phyloP scores from a whole-genome alignment of 2,888 invertebrate species.

The Drosophila picticornis region DNA sequence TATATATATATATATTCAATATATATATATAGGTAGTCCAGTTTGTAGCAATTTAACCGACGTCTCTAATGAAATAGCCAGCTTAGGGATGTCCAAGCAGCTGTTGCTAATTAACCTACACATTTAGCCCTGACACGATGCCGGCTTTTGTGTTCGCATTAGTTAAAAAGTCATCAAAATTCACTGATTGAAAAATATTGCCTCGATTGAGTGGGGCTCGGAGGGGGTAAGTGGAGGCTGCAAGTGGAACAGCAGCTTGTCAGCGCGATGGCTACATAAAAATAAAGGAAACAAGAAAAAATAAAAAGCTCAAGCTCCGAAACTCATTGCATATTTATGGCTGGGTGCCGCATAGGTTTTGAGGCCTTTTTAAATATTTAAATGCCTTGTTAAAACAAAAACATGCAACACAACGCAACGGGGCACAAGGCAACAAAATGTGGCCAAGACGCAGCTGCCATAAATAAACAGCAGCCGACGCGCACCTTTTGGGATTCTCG shows the following conservation, averaged over 20 bases:
- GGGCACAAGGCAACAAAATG: slow-evolving; percentile 34
- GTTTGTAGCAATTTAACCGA: slow-evolving; percentile 38
- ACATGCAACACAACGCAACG: slow-evolving; percentile 28
- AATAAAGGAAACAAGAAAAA: not conserved
- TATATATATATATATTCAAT: not conserved
- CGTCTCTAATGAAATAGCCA: slow-evolving; percentile 52
- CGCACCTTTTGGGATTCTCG: slow-evolving; percentile 45
- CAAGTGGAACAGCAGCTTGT: slow-evolving; percentile 11
- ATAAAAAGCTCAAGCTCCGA: slow-evolving; percentile 11
- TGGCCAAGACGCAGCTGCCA: slow-evolving; percentile 64
- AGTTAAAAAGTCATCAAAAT: slow-evolving; percentile 75
- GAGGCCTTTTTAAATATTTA: slow-evolving; percentile 73
- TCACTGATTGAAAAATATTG: slow-evolving; percentile 69
- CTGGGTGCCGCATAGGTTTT: slow-evolving; percentile 56
- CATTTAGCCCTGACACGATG: slow-evolving; percentile 45
- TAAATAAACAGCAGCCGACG: slow-evolving; percentile 66
- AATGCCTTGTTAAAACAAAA: slow-evolving; percentile 64
- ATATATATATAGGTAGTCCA: not conserved
- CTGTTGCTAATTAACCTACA: slow-evolving; percentile 74
- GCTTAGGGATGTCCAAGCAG: slow-evolving; percentile 38
- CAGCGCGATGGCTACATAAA: slow-evolving; percentile 28
- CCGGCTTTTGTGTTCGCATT: slow-evolving; percentile 48
- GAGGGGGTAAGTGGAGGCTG: not conserved
- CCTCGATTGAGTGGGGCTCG: not conserved
- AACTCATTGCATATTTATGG: slow-evolving; percentile 76